Evolutionary conservation across 2,797 vertebrate species (phyloP).

Genomic region (Lophotriccus pileatus): DNA sequence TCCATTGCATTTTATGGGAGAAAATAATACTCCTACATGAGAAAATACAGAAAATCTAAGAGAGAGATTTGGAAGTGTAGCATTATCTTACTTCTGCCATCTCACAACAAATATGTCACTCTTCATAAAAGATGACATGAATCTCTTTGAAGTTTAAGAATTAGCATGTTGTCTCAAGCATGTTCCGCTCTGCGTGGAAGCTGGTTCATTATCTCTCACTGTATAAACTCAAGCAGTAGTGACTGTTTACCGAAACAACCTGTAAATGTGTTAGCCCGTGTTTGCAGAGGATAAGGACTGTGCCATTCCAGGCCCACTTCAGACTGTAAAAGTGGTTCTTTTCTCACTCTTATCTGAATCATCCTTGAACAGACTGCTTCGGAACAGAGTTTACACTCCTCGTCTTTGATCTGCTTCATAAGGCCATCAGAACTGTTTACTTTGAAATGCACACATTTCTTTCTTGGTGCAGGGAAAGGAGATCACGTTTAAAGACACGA

Average conservation of each 20-base stretch:
- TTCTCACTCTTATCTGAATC: constrained; percentile 52
- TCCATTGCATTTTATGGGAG: neutral
- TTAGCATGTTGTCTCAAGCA: constrained; percentile 26
- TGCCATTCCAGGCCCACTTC: constrained; percentile 8
- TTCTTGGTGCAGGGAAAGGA: neutral
- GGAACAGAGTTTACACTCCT: constrained; percentile 20
- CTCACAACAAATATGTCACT: neutral
- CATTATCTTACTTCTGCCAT: neutral
- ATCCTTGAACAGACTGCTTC: constrained; percentile 27
- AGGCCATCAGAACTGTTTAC: constrained; percentile 47
- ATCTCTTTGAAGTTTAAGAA: constrained; percentile 50
- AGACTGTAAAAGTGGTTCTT: constrained; percentile 14
- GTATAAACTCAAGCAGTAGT: constrained; percentile 11
- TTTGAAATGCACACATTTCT: constrained; percentile 65
- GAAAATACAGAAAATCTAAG: neutral
- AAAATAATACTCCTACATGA: neutral
- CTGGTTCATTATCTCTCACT: constrained; percentile 44
- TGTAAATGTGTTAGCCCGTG: constrained; percentile 48
- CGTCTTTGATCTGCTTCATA: constrained; percentile 66
- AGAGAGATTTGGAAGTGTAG: neutral
- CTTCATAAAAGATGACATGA: neutral
- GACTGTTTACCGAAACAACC: constrained; percentile 44
- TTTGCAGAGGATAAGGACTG: constrained; percentile 38
- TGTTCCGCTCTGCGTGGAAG: constrained; percentile 1
- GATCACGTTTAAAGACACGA: neutral